A percentile compares a stretch with the other conserved stretches of the same genome.
These are phyloP conservation scores for Drosophila yooni DNA, from an alignment of 2,888 invertebrate genomes.

Conservation along the genomic window DNA sequence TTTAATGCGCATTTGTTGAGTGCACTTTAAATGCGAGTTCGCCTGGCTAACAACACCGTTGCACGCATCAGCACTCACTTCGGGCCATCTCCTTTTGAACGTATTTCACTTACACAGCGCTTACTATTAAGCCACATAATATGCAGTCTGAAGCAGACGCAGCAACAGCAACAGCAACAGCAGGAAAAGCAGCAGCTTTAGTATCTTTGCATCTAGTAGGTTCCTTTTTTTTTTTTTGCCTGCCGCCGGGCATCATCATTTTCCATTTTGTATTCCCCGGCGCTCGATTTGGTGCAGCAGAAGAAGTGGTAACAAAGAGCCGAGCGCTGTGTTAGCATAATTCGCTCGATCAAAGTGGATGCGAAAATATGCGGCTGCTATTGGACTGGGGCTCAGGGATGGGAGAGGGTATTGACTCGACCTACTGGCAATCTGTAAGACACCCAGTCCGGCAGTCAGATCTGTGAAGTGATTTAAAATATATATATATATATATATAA, in stretches of 20 bases:
- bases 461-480: constrained; percentile 42
- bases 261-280: constrained; percentile 65
- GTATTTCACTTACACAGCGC: constrained; percentile 37
- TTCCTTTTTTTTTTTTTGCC: constrained; percentile 4
- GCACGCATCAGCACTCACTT: constrained; percentile 24
- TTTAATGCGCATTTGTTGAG: constrained; percentile 25
- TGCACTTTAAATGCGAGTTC: constrained; percentile 20
- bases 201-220: constrained; percentile 14
- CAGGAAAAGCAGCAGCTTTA: constrained; percentile 14
- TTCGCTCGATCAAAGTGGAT: constrained; percentile 55
- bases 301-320: neutral
- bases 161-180: neutral
- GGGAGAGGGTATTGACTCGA: constrained; percentile 1
- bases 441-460: constrained; percentile 7
- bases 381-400: constrained; percentile 8
- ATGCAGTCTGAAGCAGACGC: constrained; percentile 11
- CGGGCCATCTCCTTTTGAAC: constrained; percentile 14
- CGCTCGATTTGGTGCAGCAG: constrained; percentile 36
- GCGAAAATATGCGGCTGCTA: constrained; percentile 52
- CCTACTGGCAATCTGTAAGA: constrained; percentile 3
- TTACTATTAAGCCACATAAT: constrained; percentile 33
- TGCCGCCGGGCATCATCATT: constrained; percentile 52
- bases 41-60: neutral
- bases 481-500: neutral
- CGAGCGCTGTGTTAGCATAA: constrained; percentile 50